These are phyloP conservation scores for Yasuhikotakia modesta DNA, from an alignment of 2,797 vertebrate species.

Conservation along the genomic window DNA sequence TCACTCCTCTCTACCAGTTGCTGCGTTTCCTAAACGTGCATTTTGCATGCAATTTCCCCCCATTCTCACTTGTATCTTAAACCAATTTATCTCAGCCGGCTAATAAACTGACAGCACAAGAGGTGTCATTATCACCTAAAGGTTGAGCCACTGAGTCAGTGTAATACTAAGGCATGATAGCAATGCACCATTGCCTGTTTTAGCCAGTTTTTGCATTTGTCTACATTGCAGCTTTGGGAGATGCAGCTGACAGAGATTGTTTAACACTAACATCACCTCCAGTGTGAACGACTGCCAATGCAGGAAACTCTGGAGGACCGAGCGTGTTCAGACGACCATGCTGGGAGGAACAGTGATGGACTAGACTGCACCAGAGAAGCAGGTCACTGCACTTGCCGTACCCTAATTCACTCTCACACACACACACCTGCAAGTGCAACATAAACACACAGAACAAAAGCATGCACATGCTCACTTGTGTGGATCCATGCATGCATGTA, in stretches of 20 bases:
- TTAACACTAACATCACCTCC: slow-evolving; percentile 33
- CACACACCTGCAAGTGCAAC: slow-evolving; percentile 8
- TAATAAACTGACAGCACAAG: slow-evolving; percentile 8
- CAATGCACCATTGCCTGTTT: slow-evolving; percentile 32
- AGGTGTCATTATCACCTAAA: slow-evolving; percentile 22
- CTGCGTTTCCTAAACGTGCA: not conserved
- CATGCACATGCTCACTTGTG: not conserved
- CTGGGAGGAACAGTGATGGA: slow-evolving; percentile 28
- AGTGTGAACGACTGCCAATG: slow-evolving; percentile 25
- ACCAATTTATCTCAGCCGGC: not conserved
- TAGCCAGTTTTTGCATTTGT: slow-evolving; percentile 23
- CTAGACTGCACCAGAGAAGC: slow-evolving; percentile 48
- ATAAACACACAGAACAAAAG: slow-evolving; percentile 15
- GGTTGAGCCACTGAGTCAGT: slow-evolving; percentile 33
- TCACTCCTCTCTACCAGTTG: not conserved
- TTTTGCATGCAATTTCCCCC: slow-evolving; percentile 7
- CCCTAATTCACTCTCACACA: slow-evolving; percentile 3
- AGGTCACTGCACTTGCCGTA: slow-evolving; percentile 43
- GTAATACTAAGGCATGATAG: slow-evolving; percentile 15
- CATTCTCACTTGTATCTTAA: slow-evolving; percentile 8
- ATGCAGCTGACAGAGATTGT: slow-evolving; percentile 29
- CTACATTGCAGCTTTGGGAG: slow-evolving; percentile 38
- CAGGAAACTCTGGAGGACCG: not conserved
- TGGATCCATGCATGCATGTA: not conserved
- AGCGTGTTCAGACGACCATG: not conserved